Evolutionary conservation across 2,888 invertebrate species (phyloP).

Genomic region (Eupithecia vulgata): DNA sequence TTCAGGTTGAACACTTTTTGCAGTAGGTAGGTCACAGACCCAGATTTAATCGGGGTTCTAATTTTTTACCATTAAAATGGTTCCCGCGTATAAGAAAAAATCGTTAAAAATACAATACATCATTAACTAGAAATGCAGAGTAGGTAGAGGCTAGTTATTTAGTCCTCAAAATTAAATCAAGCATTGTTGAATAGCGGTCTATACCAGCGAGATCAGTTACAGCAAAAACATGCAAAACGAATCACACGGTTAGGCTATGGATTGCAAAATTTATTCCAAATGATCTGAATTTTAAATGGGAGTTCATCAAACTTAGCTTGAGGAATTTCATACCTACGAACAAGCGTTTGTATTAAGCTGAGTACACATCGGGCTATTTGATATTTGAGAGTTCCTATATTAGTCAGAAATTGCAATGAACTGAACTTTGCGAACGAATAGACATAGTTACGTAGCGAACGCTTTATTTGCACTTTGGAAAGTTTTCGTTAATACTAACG

Average conservation of each 20-base stretch:
- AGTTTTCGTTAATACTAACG: too few relatives aligned
- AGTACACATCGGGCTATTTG: conserved; percentile 12
- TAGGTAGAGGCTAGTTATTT: too few relatives aligned
- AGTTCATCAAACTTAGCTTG: conserved; percentile 74
- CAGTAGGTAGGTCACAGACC: too few relatives aligned
- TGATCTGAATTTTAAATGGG: conserved; percentile 78
- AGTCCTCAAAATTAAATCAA: neutral
- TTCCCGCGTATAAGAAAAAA: too few relatives aligned
- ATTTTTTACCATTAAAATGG: too few relatives aligned
- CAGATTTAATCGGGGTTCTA: too few relatives aligned
- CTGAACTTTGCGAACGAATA: neutral
- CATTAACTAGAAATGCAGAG: too few relatives aligned
- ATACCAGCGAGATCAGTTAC: neutral
- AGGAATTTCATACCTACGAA: conserved; percentile 62
- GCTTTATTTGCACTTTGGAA: too few relatives aligned
- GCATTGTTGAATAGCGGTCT: neutral
- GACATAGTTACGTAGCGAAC: neutral
- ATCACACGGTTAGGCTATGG: conserved; percentile 57
- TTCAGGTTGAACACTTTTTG: neutral
- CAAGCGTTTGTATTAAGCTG: conserved; percentile 52
- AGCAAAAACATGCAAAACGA: conserved; percentile 23
- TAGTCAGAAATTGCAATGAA: neutral
- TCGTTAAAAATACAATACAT: too few relatives aligned
- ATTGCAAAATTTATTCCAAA: conserved; percentile 75
- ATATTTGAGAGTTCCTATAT: neutral